Evolutionary conservation across 2,113 vertebrate species (phyloP).

Genomic region (Corvus hawaiiensis): DNA sequence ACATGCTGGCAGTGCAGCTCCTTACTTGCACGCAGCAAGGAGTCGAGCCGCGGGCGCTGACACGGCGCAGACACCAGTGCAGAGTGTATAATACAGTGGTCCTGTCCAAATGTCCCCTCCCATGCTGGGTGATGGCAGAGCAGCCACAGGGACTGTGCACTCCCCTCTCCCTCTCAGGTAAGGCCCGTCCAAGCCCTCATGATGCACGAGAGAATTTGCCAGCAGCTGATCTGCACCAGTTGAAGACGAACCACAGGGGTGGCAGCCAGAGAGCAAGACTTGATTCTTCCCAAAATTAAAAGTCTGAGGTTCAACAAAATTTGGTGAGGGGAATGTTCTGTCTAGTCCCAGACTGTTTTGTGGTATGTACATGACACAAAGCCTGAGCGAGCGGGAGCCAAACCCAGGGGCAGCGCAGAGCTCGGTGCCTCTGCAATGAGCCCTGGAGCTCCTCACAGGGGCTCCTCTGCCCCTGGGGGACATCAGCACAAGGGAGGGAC

Average conservation of each 20-base stretch:
- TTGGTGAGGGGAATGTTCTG: not conserved
- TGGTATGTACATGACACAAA: not conserved
- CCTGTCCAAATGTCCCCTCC: not conserved
- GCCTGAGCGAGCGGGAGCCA: not conserved
- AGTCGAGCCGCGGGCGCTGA: not conserved
- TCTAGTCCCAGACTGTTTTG: not conserved
- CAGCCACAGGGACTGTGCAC: not conserved
- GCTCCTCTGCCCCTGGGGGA: not conserved
- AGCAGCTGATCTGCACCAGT: not conserved
- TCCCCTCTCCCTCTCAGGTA: not conserved
- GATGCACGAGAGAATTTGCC: fast-evolving
- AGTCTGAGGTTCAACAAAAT: not conserved
- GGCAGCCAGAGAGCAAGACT: not conserved
- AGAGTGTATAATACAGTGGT: not conserved
- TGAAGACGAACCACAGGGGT: fast-evolving
- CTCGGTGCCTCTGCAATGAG: not conserved
- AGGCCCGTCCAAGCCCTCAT: not conserved
- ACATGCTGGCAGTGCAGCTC: conserved; percentile 43
- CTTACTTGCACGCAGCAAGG: conserved; percentile 7
- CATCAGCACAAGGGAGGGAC: not conserved
- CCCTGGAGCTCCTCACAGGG: not conserved
- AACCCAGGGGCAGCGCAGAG: fast-evolving
- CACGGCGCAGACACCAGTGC: not conserved
- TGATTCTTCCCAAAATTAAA: not conserved
- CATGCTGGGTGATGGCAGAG: fast-evolving